Conservation (phyloP, 2,797 vertebrate species). For the Xenentodon cancila region DNA sequence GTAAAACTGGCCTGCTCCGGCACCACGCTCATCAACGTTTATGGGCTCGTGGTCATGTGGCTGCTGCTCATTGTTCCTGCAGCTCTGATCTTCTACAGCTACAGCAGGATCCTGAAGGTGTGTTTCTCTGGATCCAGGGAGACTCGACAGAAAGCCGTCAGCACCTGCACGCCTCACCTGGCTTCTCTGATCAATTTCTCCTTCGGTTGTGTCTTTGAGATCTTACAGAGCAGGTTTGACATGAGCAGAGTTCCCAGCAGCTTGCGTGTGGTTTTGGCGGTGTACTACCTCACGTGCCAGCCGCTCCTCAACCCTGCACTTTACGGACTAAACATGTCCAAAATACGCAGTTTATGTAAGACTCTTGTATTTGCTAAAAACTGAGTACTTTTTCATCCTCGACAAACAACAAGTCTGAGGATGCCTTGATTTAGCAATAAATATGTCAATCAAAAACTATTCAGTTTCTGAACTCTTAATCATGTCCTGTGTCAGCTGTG, state of each 20-base stretch:
- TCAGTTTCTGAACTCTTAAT: too few species aligned
- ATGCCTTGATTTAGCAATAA: too few species aligned
- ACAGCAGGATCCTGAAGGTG: slow-evolving; percentile 8
- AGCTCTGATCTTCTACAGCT: slow-evolving; percentile 2
- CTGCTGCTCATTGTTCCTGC: not conserved
- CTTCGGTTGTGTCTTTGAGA: not conserved
- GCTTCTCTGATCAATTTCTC: slow-evolving; percentile 11
- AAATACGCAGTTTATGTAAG: slow-evolving; percentile 20
- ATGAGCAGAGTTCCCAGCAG: not conserved
- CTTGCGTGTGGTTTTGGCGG: slow-evolving; percentile 23
- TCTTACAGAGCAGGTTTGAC: too few species aligned
- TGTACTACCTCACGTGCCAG: slow-evolving; percentile 51
- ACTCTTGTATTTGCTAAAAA: too few species aligned
- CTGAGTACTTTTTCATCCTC: too few species aligned
- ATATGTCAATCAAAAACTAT: too few species aligned
- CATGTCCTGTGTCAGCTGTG: too few species aligned
- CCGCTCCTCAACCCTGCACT: slow-evolving; percentile 49
- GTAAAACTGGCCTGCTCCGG: slow-evolving; percentile 19
- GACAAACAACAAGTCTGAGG: too few species aligned
- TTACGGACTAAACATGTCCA: slow-evolving; percentile 48
- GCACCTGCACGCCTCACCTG: slow-evolving; percentile 21
- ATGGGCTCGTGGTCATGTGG: not conserved
- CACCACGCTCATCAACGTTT: not conserved
- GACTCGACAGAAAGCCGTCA: slow-evolving; percentile 6
- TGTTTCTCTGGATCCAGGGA: slow-evolving; percentile 10